Conservation (phyloP, 2,888 invertebrate genomes). For the Leptopterna dolabrata region DNA sequence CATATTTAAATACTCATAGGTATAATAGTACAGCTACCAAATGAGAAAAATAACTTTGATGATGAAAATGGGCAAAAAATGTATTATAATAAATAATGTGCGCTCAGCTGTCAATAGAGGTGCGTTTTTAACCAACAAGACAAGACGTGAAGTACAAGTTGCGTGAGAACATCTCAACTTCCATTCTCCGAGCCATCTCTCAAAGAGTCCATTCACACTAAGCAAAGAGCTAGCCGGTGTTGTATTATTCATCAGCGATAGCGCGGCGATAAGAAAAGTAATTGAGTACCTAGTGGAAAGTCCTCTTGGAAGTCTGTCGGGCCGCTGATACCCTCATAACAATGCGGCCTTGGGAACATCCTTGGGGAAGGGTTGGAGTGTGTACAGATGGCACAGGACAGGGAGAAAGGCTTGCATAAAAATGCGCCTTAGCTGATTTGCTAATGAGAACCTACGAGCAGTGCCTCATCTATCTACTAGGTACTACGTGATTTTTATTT, state of each 20-base stretch:
- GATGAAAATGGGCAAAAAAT: too few relatives aligned
- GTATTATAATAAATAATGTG: background rate
- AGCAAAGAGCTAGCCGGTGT: conserved; percentile 25
- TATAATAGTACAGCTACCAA: too few relatives aligned
- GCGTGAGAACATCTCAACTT: conserved; percentile 12
- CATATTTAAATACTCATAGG: too few relatives aligned
- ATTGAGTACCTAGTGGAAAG: conserved; percentile 27
- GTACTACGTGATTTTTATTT: too few relatives aligned
- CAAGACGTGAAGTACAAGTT: background rate
- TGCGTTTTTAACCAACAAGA: background rate
- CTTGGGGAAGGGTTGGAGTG: background rate
- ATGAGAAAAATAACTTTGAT: too few relatives aligned
- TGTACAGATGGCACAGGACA: background rate
- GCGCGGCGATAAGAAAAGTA: conserved; percentile 33
- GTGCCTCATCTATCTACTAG: too few relatives aligned
- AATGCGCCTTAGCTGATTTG: too few relatives aligned
- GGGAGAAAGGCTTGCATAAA: background rate
- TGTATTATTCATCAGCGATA: conserved; percentile 44
- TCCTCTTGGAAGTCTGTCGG: background rate
- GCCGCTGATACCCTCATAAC: background rate
- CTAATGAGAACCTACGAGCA: too few relatives aligned
- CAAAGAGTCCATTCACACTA: conserved; percentile 27
- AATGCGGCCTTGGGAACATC: background rate
- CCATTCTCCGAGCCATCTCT: background rate
- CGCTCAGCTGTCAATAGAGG: background rate